These are phyloP conservation scores for Drosophila micromelanica DNA, from an alignment of 1,140 invertebrate genomes.

Conservation along the genomic window DNA sequence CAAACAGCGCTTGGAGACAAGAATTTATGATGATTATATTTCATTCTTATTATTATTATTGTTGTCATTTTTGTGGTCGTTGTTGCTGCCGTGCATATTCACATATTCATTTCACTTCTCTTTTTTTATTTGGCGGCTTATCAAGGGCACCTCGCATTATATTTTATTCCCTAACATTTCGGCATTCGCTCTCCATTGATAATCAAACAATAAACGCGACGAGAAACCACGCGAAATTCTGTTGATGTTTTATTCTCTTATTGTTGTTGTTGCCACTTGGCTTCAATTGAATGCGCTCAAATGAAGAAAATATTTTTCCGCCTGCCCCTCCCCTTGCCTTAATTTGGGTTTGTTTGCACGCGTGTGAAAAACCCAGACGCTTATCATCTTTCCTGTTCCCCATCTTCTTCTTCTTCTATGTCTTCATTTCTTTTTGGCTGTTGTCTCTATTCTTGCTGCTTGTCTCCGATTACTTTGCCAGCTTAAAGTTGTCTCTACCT, in stretches of 20 bases:
- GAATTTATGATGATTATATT: slow-evolving; percentile 29
- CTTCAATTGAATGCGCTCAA: slow-evolving; percentile 33
- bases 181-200: slow-evolving; percentile 27
- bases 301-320: slow-evolving; percentile 16
- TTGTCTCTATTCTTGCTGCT: slow-evolving; percentile 6
- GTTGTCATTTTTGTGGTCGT: not conserved
- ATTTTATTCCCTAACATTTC: not conserved
- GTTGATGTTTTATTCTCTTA: slow-evolving; percentile 12
- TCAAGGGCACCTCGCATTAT: slow-evolving; percentile 4
- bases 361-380: slow-evolving; percentile 32
- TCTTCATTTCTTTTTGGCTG: slow-evolving; percentile 1
- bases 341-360: slow-evolving; percentile 3
- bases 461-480: slow-evolving; percentile 31
- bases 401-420: not conserved
- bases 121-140: slow-evolving; percentile 5
- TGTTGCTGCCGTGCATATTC: slow-evolving; percentile 11
- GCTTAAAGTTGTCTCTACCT: slow-evolving; percentile 23
- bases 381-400: slow-evolving; percentile 18
- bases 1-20: slow-evolving; percentile 15
- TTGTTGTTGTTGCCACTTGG: slow-evolving; percentile 14
- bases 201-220: slow-evolving; percentile 49
- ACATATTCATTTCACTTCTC: not conserved
- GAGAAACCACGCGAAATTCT: slow-evolving; percentile 48
- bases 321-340: not conserved
- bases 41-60: not conserved